A percentile compares a stretch with the other conserved stretches of the same genome.
phyloP scores from a whole-genome alignment of 2,888 invertebrate species.

The Prosapia bicincta region DNA sequence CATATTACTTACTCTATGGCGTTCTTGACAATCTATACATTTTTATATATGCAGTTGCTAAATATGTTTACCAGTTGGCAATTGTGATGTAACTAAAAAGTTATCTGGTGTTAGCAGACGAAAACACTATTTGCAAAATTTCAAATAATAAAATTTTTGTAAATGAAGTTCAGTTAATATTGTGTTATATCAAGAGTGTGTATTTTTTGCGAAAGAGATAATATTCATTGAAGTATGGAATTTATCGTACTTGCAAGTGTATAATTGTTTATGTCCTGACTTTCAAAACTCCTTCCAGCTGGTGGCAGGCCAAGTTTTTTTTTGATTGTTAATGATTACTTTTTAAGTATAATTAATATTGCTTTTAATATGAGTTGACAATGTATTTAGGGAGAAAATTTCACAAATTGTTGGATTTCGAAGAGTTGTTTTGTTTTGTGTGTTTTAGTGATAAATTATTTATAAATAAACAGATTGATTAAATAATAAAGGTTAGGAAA shows the following conservation, averaged over 20 bases:
- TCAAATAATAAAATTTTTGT: too few species aligned
- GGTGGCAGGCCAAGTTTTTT: not conserved
- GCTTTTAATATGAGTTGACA: too few species aligned
- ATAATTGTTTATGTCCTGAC: not conserved
- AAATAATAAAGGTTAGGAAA: not conserved
- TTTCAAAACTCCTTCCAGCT: not conserved
- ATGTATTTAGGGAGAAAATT: not conserved
- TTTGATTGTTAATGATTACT: not conserved
- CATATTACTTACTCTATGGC: too few species aligned
- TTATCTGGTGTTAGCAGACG: slow-evolving; percentile 10
- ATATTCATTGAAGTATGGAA: not conserved
- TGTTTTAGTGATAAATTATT: not conserved
- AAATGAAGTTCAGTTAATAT: too few species aligned
- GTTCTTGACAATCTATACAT: too few species aligned
- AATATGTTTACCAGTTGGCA: slow-evolving; percentile 7
- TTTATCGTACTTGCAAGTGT: not conserved
- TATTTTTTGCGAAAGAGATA: not conserved
- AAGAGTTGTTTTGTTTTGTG: not conserved
- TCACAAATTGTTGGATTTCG: not conserved
- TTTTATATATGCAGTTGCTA: too few species aligned
- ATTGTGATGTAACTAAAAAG: slow-evolving; percentile 20
- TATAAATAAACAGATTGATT: slow-evolving; percentile 2
- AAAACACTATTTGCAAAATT: not conserved
- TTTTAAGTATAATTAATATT: not conserved
- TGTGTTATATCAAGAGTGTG: not conserved